These are phyloP conservation scores for Catostomus latipinnis DNA, from an alignment of 2,797 vertebrate genomes.

Conservation along the genomic window DNA sequence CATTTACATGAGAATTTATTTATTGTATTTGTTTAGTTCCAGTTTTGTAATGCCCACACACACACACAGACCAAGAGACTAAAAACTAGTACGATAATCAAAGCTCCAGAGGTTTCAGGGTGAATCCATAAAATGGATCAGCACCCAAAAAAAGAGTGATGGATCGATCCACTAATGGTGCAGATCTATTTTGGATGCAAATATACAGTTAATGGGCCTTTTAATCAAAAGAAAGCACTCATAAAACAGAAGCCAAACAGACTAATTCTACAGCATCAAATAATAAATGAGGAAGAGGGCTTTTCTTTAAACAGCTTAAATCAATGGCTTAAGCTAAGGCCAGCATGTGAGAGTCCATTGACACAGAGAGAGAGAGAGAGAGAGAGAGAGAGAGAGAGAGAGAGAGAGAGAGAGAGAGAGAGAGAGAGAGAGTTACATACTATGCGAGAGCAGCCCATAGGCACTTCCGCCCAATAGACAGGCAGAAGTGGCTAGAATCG, in stretches of 20 bases:
- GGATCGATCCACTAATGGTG: slow-evolving; percentile 30
- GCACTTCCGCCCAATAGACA: background rate
- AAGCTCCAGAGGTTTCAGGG: background rate
- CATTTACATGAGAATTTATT: background rate
- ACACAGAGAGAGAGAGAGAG: background rate
- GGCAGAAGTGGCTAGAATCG: slow-evolving; percentile 7
- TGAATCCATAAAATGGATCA: slow-evolving; percentile 46
- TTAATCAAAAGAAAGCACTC: slow-evolving; percentile 38
- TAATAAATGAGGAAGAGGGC: slow-evolving; percentile 18
- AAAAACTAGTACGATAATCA: slow-evolving; percentile 2
- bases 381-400: too few species aligned
- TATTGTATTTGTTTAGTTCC: too few species aligned
- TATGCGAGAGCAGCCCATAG: background rate
- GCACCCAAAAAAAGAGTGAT: slow-evolving; percentile 24
- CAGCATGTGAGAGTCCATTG: slow-evolving; percentile 12
- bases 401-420: too few species aligned
- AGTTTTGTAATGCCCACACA: background rate
- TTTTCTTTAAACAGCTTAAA: slow-evolving; percentile 22
- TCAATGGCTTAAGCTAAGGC: slow-evolving; percentile 35
- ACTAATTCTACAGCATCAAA: slow-evolving; percentile 17
- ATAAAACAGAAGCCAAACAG: background rate
- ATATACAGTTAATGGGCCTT: slow-evolving; percentile 45
- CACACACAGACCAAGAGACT: background rate
- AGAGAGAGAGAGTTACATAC: background rate
- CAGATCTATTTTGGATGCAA: slow-evolving; percentile 44